These are phyloP conservation scores for Rhabdornis inornatus DNA, from an alignment of 2,113 vertebrate genomes.

Conservation along the genomic window DNA sequence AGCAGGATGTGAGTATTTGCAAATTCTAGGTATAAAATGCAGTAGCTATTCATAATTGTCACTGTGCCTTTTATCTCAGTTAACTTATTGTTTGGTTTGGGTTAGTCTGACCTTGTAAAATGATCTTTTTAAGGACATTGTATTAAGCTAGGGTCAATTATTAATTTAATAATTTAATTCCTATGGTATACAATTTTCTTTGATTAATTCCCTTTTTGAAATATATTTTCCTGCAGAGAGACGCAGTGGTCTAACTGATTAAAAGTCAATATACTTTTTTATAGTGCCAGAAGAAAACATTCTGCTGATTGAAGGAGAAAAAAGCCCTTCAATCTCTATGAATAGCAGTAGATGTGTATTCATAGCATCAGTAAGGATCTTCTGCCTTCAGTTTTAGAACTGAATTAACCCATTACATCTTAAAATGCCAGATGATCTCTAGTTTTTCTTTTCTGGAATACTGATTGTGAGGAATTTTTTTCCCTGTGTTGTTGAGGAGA, in stretches of 20 bases:
- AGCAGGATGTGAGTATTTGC: background rate
- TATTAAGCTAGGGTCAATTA: background rate
- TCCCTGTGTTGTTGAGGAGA: background rate
- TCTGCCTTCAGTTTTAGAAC: background rate
- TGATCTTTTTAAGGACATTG: background rate
- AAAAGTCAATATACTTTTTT: background rate
- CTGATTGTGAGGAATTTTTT: background rate
- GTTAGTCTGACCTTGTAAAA: slow-evolving; percentile 46
- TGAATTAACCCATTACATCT: background rate
- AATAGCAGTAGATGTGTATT: background rate
- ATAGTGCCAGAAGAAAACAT: background rate
- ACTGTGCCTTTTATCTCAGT: background rate
- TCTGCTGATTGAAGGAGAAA: background rate
- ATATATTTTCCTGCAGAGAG: background rate
- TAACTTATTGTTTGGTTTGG: background rate
- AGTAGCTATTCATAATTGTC: slow-evolving; percentile 13
- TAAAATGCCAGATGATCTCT: background rate
- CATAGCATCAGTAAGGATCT: background rate
- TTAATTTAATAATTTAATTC: background rate
- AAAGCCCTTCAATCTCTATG: background rate
- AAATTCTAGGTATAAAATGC: background rate
- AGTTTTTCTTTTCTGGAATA: background rate
- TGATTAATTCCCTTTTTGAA: background rate
- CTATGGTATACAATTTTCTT: background rate
- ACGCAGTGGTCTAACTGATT: background rate